Base-by-base conservation (phyloP, 2,888 invertebrate species). In the Drosophila subquinaria region DNA sequence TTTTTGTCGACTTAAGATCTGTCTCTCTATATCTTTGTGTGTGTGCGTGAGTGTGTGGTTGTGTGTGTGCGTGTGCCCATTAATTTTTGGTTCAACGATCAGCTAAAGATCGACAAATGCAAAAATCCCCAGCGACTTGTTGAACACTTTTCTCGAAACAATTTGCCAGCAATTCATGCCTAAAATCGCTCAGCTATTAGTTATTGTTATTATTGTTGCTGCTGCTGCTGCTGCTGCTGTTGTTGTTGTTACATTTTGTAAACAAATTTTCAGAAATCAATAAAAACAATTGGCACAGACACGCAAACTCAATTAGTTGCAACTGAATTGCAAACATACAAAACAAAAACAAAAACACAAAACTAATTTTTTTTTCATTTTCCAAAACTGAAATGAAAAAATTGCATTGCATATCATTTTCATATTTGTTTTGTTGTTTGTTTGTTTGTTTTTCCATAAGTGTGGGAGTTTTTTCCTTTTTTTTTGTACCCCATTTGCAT, bases 301-400 rank as follows among this genome's bases (percentile, higher is more conserved):
- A 88, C 87, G 89, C 87, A 88, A 88, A 88, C 78, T 80, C 89
- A 89, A 88, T 88, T 88, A 88, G 89, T 77, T 74, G 74, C 79
- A 82, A 82, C 67, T 80, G 59, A 72, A 82, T 72, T 72, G 62
- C 75, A 68, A 43, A 55, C 40, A 68, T 35, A 60, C 52, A 64
- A 43, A 57, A 56, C 45, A 56, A 30, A 27, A 43, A 27, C n/a
- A n/a, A 43, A 45, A 51, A 38, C 50, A 59, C 10, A 66, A 38
- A 51, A 38, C 43, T 47, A 50, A 55, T 56, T 43, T 36, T 30
- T 30, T 43, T 36, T 40, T 27, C 3, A 3, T 27, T 27, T 30
- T 30, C 38, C 9, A 27, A 40, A 50, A 51, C 27, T 20, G 30
- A 57, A 47, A 17, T 36, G 33, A 36, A 61, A 71, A 45, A 76